Conservation (phyloP, 2,797 vertebrate genomes). For the Lagodon rhomboides region DNA sequence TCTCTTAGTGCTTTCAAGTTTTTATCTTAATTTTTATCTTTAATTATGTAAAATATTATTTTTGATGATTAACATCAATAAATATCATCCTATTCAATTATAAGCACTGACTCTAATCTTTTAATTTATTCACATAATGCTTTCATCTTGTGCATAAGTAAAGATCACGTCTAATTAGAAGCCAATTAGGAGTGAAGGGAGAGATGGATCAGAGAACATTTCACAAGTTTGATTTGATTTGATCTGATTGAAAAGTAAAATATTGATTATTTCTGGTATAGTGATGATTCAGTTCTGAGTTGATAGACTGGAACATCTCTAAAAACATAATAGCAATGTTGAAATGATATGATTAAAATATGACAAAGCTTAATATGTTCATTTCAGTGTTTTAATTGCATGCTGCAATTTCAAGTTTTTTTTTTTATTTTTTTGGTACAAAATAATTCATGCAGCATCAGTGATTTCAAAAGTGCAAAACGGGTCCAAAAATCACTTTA, state of each 20-base stretch:
- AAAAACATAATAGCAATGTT: background rate
- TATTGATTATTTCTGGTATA: background rate
- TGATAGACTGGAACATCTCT: background rate
- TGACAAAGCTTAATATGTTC: constrained; percentile 40
- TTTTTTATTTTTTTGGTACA: constrained; percentile 75
- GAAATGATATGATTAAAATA: constrained; percentile 42
- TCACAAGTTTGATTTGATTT: constrained; percentile 2
- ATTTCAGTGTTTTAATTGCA: constrained; percentile 78
- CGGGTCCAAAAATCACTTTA: constrained; percentile 76
- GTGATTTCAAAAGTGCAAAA: constrained; percentile 85
- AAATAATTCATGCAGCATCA: constrained; percentile 86
- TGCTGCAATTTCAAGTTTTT: constrained; percentile 76
- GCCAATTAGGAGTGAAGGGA: constrained; percentile 1
- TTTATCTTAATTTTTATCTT: background rate
- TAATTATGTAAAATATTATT: background rate
- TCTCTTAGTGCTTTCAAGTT: background rate
- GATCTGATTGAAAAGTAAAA: background rate
- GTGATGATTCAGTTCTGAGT: background rate
- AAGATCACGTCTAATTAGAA: constrained; percentile 12
- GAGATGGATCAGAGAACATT: constrained; percentile 6
- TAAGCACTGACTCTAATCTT: background rate
- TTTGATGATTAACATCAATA: background rate
- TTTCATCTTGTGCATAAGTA: constrained; percentile 15
- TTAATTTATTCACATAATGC: constrained; percentile 9
- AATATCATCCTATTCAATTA: background rate